Base-by-base conservation (phyloP, 2,888 invertebrate species). In the Artemia sinica region DNA sequence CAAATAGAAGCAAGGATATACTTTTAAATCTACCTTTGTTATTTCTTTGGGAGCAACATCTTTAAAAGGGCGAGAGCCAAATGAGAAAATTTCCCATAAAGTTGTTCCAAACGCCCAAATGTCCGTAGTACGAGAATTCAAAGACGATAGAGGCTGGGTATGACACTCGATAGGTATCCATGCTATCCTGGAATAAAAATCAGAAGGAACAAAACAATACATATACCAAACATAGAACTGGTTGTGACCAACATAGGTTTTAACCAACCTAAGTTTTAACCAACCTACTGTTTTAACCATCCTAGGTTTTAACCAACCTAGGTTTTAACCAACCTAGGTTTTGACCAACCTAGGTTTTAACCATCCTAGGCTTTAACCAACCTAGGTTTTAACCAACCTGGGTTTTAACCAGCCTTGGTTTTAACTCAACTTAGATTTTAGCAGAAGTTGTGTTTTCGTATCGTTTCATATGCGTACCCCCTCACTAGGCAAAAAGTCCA, bases 41-140 rank as follows among this genome's bases (percentile, higher is more conserved):
- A 80, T 75, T n/a, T 74, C 73, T 52, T 76, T 74, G 52, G 75
- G 70, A 66, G 78, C 75, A 66, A 73, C 73, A 69, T 76, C 74
- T 8, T 73, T 72, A 7, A 76, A 76, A 65, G 82, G 80, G 66
- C 77, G 74, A 14, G 76, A 81, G 1, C 92, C 93, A 73, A 84
- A 86, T 0, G 87, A 86, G 79, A 93, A 94, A 73, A 94, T 87
- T 78, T 94, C 90, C 90, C 92, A 94, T 18, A 93, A 77, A 0
- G 92, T 92, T 6, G 93, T 94, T 0, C 89, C 91, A 76, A 89
- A 87, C 8, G 94, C 91, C 90, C 91, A 95, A 41, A 92, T 85
- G 75, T 94, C 94, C 12, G 89, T 87, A 68, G 84, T 82, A 0
- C 83, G 82, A 28, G 86, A 86, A 11, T 81, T 80, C 76, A 84